Evolutionary conservation across 2,113 vertebrate species (phyloP).

Genomic region (Kryptolebias marmoratus): DNA sequence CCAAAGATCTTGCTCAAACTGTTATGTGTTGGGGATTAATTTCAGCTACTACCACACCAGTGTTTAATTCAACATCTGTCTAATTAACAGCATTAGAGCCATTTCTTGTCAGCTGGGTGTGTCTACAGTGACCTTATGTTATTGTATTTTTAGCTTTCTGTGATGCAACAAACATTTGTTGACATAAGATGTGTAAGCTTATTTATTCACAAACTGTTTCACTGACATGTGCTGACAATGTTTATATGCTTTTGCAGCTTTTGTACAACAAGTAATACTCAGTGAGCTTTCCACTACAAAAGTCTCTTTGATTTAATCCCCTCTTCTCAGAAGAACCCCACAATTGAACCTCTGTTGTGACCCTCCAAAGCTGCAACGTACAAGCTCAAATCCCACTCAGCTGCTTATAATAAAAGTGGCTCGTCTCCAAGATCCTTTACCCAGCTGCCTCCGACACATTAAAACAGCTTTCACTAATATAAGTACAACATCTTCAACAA

Average conservation of each 20-base stretch:
- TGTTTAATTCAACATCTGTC: too few relatives aligned
- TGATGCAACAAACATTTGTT: neutral
- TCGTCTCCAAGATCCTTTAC: conserved; percentile 35
- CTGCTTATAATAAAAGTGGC: conserved; percentile 41
- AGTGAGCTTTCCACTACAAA: conserved; percentile 14
- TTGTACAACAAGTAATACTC: conserved; percentile 33
- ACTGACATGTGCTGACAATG: conserved; percentile 28
- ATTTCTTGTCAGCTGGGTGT: too few relatives aligned
- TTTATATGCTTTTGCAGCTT: conserved; percentile 28
- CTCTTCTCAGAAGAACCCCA: conserved; percentile 33
- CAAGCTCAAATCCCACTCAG: conserved; percentile 57
- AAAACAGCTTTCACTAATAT: neutral
- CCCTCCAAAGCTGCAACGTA: conserved; percentile 43
- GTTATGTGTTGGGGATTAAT: too few relatives aligned
- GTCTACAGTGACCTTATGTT: too few relatives aligned
- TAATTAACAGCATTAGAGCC: too few relatives aligned
- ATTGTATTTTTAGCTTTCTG: neutral
- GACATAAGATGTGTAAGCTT: neutral
- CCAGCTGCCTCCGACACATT: neutral
- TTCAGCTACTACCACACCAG: too few relatives aligned
- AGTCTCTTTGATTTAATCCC: conserved; percentile 42
- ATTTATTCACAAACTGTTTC: conserved; percentile 1
- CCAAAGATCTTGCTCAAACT: too few relatives aligned
- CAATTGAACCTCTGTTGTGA: conserved; percentile 68
- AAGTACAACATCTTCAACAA: neutral